Evolutionary conservation across 1,140 invertebrate genomes (phyloP).

Genomic region (Cylas formicarius): DNA sequence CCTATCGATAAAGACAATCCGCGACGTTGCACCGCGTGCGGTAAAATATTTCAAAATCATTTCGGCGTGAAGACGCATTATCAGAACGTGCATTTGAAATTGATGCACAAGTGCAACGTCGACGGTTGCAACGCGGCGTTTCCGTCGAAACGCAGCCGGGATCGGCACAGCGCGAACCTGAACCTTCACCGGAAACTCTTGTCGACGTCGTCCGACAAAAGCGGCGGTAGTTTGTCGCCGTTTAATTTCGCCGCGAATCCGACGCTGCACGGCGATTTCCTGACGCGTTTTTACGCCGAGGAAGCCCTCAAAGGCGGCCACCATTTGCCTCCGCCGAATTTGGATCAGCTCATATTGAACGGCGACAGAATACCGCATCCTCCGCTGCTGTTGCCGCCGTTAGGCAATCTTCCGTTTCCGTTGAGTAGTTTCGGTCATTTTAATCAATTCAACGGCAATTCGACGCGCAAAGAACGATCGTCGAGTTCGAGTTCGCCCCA

Average conservation of each 20-base stretch:
- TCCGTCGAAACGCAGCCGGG: slow-evolving; percentile 87
- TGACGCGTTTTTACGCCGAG: slow-evolving; percentile 73
- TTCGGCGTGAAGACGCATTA: slow-evolving; percentile 95
- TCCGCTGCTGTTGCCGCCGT: slow-evolving; percentile 45
- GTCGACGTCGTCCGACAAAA: slow-evolving; percentile 57
- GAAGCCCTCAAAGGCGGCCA: slow-evolving; percentile 45
- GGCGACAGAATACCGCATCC: slow-evolving; percentile 44
- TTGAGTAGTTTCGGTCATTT: slow-evolving; percentile 44
- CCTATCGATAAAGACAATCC: slow-evolving; percentile 77
- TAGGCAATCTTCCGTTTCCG: slow-evolving; percentile 39
- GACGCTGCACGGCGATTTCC: slow-evolving; percentile 66
- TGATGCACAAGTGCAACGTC: slow-evolving; percentile 93
- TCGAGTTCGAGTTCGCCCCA: slow-evolving; percentile 42
- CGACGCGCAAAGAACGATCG: slow-evolving; percentile 35
- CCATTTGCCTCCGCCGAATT: slow-evolving; percentile 39
- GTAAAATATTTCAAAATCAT: slow-evolving; percentile 89
- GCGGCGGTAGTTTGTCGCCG: slow-evolving; percentile 35
- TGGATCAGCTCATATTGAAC: slow-evolving; percentile 42
- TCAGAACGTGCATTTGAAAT: slow-evolving; percentile 90
- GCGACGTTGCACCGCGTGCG: slow-evolving; percentile 81
- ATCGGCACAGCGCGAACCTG: slow-evolving; percentile 86
- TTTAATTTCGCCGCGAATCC: slow-evolving; percentile 47
- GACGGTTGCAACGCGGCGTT: slow-evolving; percentile 95
- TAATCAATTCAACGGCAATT: slow-evolving; percentile 37
- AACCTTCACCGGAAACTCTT: slow-evolving; percentile 85